Evolutionary conservation across 2,113 vertebrate genomes (phyloP).

Genomic region (Lasiurus cinereus): DNA sequence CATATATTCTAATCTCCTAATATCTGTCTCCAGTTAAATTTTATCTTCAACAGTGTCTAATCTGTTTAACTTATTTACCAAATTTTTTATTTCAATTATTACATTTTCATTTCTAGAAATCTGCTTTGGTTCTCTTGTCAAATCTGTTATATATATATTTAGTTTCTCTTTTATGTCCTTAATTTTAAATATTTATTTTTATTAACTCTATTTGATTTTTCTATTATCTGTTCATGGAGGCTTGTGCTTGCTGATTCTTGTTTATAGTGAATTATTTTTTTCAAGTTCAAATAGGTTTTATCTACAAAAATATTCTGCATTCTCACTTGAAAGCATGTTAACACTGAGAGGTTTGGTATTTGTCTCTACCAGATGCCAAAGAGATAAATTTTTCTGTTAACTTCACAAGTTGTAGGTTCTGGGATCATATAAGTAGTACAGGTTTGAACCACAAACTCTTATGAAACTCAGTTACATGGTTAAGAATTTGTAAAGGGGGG

Average conservation of each 20-base stretch:
- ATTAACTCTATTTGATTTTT: slow-evolving; percentile 47
- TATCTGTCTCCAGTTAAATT: neutral
- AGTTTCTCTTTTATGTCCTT: neutral
- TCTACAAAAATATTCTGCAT: slow-evolving; percentile 23
- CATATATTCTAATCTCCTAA: slow-evolving; percentile 1
- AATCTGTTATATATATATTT: neutral
- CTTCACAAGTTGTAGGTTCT: slow-evolving; percentile 17
- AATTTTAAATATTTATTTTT: slow-evolving; percentile 43
- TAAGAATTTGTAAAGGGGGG: slow-evolving; percentile 14
- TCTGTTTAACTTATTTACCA: slow-evolving; percentile 19
- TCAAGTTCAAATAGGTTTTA: slow-evolving; percentile 5
- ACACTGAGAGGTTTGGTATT: slow-evolving; percentile 36
- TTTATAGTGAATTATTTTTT: slow-evolving; percentile 35
- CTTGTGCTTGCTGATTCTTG: slow-evolving; percentile 14
- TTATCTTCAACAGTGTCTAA: neutral
- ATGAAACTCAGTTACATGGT: neutral
- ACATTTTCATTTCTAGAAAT: neutral
- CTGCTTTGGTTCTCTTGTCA: neutral
- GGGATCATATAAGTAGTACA: neutral
- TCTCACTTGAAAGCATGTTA: neutral
- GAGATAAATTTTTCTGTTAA: slow-evolving; percentile 20
- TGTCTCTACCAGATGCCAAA: slow-evolving; percentile 3
- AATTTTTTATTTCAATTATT: slow-evolving; percentile 12
- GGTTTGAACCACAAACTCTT: slow-evolving; percentile 3
- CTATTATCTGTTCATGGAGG: slow-evolving; percentile 15